Evolutionary conservation across 1,140 invertebrate genomes (phyloP).

Genomic region (Telenomus remus): DNA sequence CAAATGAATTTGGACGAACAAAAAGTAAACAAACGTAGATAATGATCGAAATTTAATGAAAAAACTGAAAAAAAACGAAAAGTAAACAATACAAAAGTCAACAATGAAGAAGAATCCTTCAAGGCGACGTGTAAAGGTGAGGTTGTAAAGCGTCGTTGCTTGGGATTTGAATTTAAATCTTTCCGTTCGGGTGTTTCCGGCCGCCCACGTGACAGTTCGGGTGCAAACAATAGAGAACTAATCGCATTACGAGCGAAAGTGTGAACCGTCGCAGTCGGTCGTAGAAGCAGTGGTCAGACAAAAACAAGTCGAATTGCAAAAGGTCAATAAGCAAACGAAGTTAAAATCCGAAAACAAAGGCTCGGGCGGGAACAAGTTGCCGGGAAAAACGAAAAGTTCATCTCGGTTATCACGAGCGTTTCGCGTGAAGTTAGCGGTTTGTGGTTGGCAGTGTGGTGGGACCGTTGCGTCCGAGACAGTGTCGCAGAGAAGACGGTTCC

Average conservation of each 20-base stretch:
- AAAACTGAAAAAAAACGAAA: no score
- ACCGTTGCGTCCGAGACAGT: neutral
- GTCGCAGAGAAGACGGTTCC: neutral
- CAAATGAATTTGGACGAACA: no score
- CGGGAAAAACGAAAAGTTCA: no score
- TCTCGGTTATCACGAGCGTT: no score
- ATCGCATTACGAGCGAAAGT: neutral
- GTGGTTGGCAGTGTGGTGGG: neutral
- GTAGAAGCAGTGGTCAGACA: slow-evolving; percentile 5
- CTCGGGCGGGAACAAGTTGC: no score
- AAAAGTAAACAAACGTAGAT: no score
- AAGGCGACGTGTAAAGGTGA: neutral
- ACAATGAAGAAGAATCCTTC: neutral
- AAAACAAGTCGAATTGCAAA: neutral
- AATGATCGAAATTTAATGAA: no score
- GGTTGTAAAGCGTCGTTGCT: neutral
- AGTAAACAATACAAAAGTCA: neutral
- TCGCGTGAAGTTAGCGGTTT: neutral
- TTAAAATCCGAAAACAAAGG: no score
- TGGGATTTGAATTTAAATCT: slow-evolving; percentile 27
- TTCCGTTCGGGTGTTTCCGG: slow-evolving; percentile 23
- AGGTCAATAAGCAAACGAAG: no score
- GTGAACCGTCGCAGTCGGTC: neutral
- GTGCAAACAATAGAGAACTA: slow-evolving; percentile 9
- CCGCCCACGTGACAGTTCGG: slow-evolving; percentile 15